Base-by-base conservation (phyloP, 1,140 invertebrate species). In the Zaprionus capensis region DNA sequence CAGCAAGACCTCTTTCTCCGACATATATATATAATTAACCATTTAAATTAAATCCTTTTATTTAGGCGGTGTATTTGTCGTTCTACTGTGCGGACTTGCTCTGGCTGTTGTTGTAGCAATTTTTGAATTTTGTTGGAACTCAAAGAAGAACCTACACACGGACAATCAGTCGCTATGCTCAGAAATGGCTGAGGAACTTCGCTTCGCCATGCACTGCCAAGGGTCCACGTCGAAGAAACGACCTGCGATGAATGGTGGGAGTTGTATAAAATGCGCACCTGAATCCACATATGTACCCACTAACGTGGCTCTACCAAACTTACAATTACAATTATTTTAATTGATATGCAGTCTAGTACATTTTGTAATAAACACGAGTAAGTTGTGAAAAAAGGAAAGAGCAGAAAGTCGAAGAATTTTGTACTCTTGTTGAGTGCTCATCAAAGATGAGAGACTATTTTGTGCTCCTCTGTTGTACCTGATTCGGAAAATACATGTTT, bases 71-170 rank as follows among this genome's bases (percentile, higher is more conserved):
- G 98, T 99, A 9, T 99, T 99, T 93, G 98, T 99, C 17, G 98
- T 99, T 2, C 94, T 99, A 1, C 94, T 99, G 1, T 98, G 97
- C 80, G 98, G 98, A 0, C 93, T 99, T 38, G 97, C 97, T 1
- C 93, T 98, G 17, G 97, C 98, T 1, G 96, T 99, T 66, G 93
- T 99, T 26, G 96, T 99, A 1, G 97, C 98, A 6, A 97, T 99
- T 55, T 94, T 98, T 77, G 98, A 99, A 92, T 99, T 99, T 93
- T 98, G 98, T 82, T 99, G 97, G 97, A 98, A 99, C 93, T 98
- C 98, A 0, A 97, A 96, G 92, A 98, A 98, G 92, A 98, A 98
- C 92, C 95, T 97, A 1, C 96, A 96, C 69, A 96, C 96, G 20
- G 97, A 98, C 76, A 94, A 96, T 93, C 97, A 98, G 95, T 98